Percentiles rank a stretch among this genome's conserved stretches.
Conservation (phyloP, 2,888 invertebrate species). For the Pterostichus niger region DNA sequence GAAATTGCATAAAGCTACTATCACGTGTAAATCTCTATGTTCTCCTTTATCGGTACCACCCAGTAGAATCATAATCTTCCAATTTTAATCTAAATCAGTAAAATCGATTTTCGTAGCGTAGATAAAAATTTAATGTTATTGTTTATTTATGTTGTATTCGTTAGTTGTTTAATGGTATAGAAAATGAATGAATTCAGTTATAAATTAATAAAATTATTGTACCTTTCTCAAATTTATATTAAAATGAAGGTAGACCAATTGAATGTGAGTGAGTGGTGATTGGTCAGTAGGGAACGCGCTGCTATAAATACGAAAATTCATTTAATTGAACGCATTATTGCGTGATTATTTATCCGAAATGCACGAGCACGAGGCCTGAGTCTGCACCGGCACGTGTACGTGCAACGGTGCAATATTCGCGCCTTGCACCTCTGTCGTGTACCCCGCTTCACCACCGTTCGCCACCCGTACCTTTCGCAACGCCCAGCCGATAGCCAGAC, state of each 20-base stretch:
- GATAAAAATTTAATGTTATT: no score
- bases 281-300: neutral
- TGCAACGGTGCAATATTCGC: constrained; percentile 12
- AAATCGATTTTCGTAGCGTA: no score
- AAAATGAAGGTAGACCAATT: neutral
- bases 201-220: neutral
- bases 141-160: no score
- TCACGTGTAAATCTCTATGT: no score
- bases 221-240: constrained; percentile 1
- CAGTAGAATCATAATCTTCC: no score
- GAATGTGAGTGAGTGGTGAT: neutral
- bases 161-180: no score
- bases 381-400: neutral
- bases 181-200: no score
- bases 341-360: constrained; percentile 31
- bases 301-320: constrained; percentile 50
- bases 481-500: constrained; percentile 65
- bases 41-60: no score
- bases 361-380: constrained; percentile 7
- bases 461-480: constrained; percentile 61
- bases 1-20: no score
- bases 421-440: constrained; percentile 1
- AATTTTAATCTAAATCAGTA: no score
- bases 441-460: constrained; percentile 1
- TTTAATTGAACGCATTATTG: constrained; percentile 52